phyloP scores from a whole-genome alignment of 1,140 invertebrate genomes.

The Zaprionus ornatus region DNA sequence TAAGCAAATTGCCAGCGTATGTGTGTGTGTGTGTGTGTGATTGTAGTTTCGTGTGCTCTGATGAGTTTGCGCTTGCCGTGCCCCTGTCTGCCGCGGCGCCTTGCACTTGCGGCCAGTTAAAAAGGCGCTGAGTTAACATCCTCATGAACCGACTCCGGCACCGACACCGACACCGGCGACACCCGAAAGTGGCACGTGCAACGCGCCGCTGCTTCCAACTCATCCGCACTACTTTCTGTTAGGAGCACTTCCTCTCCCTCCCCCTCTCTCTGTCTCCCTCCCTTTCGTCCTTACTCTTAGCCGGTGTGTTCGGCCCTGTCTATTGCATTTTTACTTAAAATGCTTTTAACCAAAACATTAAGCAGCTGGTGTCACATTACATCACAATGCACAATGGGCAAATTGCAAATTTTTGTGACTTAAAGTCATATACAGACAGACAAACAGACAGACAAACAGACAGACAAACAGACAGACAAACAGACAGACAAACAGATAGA shows the following conservation, averaged over 20 bases:
- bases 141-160: constrained; percentile 9
- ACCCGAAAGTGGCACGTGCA: constrained; percentile 43
- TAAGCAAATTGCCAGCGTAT: constrained; percentile 72
- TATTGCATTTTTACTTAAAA: constrained; percentile 80
- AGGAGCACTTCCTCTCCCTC: neutral
- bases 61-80: constrained; percentile 37
- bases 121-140: constrained; percentile 54
- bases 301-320: constrained; percentile 1
- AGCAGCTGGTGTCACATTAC: constrained; percentile 81
- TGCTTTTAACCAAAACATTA: constrained; percentile 82
- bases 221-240: too few relatives aligned
- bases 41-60: constrained; percentile 31
- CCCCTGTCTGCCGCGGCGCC: constrained; percentile 31
- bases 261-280: neutral
- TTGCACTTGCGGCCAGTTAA: constrained; percentile 60
- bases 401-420: too few relatives aligned
- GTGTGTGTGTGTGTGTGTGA: constrained; percentile 15
- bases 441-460: too few relatives aligned
- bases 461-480: too few relatives aligned
- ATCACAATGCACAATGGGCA: constrained; percentile 40
- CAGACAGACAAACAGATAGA: too few relatives aligned
- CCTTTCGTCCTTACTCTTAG: neutral
- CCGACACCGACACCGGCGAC: constrained; percentile 22
- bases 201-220: constrained; percentile 15
- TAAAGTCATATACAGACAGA: too few relatives aligned